phyloP scores from a whole-genome alignment of 2,888 invertebrate genomes.

The Drosophila mercatorum region DNA sequence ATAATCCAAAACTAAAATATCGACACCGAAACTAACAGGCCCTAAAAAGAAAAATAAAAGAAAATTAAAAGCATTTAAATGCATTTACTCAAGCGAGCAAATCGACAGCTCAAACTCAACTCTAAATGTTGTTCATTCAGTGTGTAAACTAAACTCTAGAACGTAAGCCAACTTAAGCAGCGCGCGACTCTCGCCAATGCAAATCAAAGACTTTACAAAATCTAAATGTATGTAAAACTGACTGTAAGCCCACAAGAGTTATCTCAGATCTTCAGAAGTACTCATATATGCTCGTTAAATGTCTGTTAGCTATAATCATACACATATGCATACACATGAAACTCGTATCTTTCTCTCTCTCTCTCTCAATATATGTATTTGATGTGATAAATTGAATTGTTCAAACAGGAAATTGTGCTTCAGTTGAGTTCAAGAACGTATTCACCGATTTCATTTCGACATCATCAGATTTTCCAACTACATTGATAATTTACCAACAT shows the following conservation, averaged over 20 bases:
- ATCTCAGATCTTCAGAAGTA: slow-evolving; percentile 13
- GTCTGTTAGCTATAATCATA: slow-evolving; percentile 30
- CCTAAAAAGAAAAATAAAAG: slow-evolving; percentile 13
- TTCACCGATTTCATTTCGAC: background rate
- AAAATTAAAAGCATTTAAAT: slow-evolving; percentile 53
- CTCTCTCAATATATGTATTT: slow-evolving; percentile 30
- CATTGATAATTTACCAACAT: slow-evolving; percentile 2
- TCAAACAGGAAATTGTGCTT: slow-evolving; percentile 34
- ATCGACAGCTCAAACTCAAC: slow-evolving; percentile 22
- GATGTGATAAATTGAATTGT: slow-evolving; percentile 67
- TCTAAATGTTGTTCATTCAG: slow-evolving; percentile 56
- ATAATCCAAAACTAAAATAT: slow-evolving; percentile 16
- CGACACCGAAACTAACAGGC: slow-evolving; percentile 31
- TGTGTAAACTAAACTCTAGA: slow-evolving; percentile 33
- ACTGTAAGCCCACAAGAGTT: slow-evolving; percentile 34
- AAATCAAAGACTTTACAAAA: slow-evolving; percentile 52
- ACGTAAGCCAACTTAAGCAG: slow-evolving; percentile 23
- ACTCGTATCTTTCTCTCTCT: background rate
- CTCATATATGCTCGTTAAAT: slow-evolving; percentile 20
- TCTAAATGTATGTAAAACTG: slow-evolving; percentile 41
- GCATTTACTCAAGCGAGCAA: slow-evolving; percentile 59
- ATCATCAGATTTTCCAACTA: background rate
- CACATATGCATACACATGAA: slow-evolving; percentile 11
- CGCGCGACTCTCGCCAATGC: slow-evolving; percentile 35
- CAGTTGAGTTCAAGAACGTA: slow-evolving; percentile 25